phyloP scores from a whole-genome alignment of 2,113 vertebrate genomes.

The Tragelaphus strepsiceros region DNA sequence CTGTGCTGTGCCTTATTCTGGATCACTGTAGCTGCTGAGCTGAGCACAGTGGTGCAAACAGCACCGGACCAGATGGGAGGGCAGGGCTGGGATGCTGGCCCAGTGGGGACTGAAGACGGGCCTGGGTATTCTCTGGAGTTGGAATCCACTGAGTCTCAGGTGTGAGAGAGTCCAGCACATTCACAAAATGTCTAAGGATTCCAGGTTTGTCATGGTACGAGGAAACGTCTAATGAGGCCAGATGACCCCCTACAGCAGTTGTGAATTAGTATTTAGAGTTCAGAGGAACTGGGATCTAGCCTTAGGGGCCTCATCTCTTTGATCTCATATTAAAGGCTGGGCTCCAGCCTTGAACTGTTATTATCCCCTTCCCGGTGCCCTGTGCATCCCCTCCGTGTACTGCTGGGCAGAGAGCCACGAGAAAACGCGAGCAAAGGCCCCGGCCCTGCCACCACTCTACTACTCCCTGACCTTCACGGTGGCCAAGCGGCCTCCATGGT shows the following conservation, averaged over 20 bases:
- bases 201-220: neutral
- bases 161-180: neutral
- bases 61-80: neutral
- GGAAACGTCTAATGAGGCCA: neutral
- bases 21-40: neutral
- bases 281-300: neutral
- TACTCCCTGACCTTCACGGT: neutral
- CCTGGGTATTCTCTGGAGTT: neutral
- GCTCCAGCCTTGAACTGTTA: neutral
- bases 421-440: neutral
- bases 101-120: neutral
- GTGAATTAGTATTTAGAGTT: neutral
- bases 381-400: neutral
- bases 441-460: too few species aligned
- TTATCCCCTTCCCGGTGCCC: neutral
- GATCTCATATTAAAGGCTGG: neutral
- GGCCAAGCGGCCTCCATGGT: neutral
- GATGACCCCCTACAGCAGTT: neutral
- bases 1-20: neutral
- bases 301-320: neutral
- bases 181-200: neutral
- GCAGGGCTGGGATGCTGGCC: neutral
- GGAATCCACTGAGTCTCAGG: neutral
- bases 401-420: neutral
- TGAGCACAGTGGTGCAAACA: neutral